Evolutionary conservation across 2,113 vertebrate species (phyloP), one percentile per base, ranked within the genome.

Genomic region (Syngnathus floridae): DNA sequence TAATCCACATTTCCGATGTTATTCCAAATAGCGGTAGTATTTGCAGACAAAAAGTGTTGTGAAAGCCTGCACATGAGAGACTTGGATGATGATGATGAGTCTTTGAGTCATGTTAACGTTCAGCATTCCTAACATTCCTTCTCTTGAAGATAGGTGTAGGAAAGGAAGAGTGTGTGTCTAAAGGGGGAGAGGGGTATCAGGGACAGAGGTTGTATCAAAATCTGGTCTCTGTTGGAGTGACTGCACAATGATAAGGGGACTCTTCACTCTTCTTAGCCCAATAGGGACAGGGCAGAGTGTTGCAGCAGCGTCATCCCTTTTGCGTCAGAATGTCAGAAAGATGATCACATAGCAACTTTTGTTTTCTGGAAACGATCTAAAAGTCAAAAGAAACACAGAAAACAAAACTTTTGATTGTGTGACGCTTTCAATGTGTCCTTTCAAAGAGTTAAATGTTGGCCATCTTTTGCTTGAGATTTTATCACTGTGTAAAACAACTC

Each of bases 81-180:
- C 58, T 7, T 26, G 59, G 71, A 26, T 17, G 63, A 46, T 57
- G 69, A 78, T 54, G 69, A 78, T 65, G 57, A 76, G 60, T 43
- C 62, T 70, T 46, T 35, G 61, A 41, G 62, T 81, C 21, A 41
- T 71, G 73, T 74, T 59, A 70, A 46, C 65, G 71, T 70, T 70
- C 45, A 19, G 74, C 84, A 89, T 88, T 86, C 85, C 66, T 82
- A 45, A 11, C 75, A 89, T 89, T 86, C 86, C 65, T 69, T 35
- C 9, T 49, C 46, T 43, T 64, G 65, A 73, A 67, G 72, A 69
- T 68, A 73, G 73, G 82, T 72, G 80, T 71, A 78, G 70, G 73
- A 79, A 67, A 66, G 71, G 73, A 77, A 69, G 62, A 51, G 70
- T 64, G 71, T 68, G 63, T 49, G 66, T 13, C 37, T 61, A 19